Percentiles rank a stretch among this genome's conserved stretches.
Evolutionary conservation across 2,113 vertebrate species (phyloP).

Genomic region (Ailurus styani): DNA sequence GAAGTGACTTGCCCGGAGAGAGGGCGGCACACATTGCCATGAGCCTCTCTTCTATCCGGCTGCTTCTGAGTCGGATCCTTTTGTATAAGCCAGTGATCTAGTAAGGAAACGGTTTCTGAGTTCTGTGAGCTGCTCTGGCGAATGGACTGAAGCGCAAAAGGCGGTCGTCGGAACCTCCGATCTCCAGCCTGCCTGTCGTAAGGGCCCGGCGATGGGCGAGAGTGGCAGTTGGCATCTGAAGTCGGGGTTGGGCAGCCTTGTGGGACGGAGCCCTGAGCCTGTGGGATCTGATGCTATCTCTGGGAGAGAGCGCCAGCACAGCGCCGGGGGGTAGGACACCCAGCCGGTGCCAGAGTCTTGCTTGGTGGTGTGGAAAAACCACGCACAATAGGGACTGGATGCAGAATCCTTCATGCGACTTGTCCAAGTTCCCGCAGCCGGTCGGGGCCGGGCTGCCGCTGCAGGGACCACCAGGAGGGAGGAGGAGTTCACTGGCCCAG

Average conservation of each 20-base stretch:
- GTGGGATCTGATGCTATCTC: neutral
- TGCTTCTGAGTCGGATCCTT: neutral
- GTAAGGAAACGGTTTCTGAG: neutral
- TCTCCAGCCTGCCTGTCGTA: neutral
- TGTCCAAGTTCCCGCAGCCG: neutral
- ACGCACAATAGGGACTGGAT: neutral
- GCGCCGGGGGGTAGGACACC: neutral
- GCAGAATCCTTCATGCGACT: neutral
- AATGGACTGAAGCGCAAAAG: neutral
- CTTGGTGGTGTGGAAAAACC: neutral
- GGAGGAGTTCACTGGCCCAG: neutral
- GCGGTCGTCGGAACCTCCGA: neutral
- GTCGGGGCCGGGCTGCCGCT: neutral
- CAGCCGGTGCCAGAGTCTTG: neutral
- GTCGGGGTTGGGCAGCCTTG: neutral
- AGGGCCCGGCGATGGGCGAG: neutral
- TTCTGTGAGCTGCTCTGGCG: neutral
- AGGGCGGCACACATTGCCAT: neutral
- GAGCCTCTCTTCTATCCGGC: neutral
- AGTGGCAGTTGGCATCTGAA: neutral
- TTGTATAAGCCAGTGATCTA: neutral
- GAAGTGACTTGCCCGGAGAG: neutral
- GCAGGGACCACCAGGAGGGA: no score
- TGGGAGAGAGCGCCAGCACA: neutral
- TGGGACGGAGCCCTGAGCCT: neutral